A percentile compares a stretch with the other conserved stretches of the same genome.
Evolutionary conservation across 2,888 invertebrate species (phyloP).

Genomic region (Auanema freiburgensis): DNA sequence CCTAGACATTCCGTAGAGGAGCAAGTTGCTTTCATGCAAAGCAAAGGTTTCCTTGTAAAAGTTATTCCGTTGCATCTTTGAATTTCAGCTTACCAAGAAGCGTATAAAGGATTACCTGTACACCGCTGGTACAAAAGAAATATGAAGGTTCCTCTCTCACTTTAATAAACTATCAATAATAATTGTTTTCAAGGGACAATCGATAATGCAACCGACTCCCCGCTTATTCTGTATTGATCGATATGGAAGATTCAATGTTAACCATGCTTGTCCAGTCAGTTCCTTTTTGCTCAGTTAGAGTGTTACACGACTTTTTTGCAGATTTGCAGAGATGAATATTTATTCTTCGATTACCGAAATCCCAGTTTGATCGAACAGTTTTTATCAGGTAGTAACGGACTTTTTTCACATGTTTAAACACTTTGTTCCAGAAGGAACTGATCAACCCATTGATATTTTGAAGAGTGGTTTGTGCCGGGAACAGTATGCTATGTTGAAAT

Average conservation of each 20-base stretch:
- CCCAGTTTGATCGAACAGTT: constrained; percentile 55
- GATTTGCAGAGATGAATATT: constrained; percentile 60
- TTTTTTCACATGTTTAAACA: background rate
- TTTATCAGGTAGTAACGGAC: constrained; percentile 24
- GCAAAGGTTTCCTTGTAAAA: constrained; percentile 43
- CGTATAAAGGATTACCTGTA: constrained; percentile 59
- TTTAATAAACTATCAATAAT: background rate
- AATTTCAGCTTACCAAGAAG: constrained; percentile 53
- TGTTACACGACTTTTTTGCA: constrained; percentile 6
- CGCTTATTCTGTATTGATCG: constrained; percentile 61
- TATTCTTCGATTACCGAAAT: constrained; percentile 63
- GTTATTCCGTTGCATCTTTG: background rate
- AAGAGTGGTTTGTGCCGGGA: constrained; percentile 59
- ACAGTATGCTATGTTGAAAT: constrained; percentile 54
- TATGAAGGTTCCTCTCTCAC: constrained; percentile 31
- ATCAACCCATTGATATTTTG: constrained; percentile 55
- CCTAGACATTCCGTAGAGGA: constrained; percentile 58
- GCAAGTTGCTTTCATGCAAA: constrained; percentile 60
- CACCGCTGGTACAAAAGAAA: constrained; percentile 60
- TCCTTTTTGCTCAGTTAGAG: background rate
- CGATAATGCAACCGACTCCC: constrained; percentile 55
- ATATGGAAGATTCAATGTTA: constrained; percentile 58
- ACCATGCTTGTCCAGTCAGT: constrained; percentile 59
- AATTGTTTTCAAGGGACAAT: constrained; percentile 43
- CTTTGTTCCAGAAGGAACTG: constrained; percentile 52